Conservation (phyloP, 1,140 invertebrate species). For the Campoletis sonorensis region DNA sequence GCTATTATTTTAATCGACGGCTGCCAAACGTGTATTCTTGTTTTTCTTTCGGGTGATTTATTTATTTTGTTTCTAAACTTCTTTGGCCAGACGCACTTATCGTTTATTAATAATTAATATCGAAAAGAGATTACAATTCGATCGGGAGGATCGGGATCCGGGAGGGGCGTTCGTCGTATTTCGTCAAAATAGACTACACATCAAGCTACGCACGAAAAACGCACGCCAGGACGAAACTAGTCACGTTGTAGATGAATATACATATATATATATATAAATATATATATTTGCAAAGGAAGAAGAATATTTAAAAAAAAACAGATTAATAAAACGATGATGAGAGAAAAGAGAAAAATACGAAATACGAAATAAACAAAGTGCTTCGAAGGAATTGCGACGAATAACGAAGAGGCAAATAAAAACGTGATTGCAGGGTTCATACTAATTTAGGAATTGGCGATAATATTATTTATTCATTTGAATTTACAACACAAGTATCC, state of each 20-base stretch:
- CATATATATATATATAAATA: constrained; percentile 12
- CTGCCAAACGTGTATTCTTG: no score
- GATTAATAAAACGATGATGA: not conserved
- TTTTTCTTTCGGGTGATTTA: no score
- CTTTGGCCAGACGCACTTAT: no score
- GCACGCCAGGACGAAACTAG: constrained; percentile 38
- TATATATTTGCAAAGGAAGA: not conserved
- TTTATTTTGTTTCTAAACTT: no score
- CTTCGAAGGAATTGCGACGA: constrained; percentile 27
- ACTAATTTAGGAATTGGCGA: constrained; percentile 10
- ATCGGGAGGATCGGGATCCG: not conserved
- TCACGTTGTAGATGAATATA: constrained; percentile 40
- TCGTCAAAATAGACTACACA: not conserved
- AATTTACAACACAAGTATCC: not conserved
- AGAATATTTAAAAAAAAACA: not conserved
- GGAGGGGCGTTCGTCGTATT: not conserved
- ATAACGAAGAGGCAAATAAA: not conserved
- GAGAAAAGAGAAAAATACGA: not conserved
- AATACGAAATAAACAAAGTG: constrained; percentile 22
- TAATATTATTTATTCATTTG: not conserved
- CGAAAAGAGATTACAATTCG: no score
- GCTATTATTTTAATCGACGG: no score
- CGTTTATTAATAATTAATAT: no score
- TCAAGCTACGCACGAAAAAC: constrained; percentile 19
- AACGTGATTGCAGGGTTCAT: constrained; percentile 14